These are phyloP conservation scores for Dreissena rostriformis DNA, from an alignment of 1,140 invertebrate species.

Conservation along the genomic window DNA sequence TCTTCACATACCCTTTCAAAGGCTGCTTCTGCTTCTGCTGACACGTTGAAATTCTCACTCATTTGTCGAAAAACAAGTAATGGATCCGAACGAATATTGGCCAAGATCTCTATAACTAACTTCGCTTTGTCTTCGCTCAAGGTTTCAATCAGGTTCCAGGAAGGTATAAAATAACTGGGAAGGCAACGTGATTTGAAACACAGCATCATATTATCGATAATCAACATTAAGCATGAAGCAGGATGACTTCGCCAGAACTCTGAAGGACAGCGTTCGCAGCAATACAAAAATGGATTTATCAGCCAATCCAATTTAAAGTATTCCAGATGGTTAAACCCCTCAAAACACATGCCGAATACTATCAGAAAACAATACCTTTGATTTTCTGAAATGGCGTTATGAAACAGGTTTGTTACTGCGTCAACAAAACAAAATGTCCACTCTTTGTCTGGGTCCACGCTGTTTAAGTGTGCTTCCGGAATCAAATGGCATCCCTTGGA, in stretches of 20 bases:
- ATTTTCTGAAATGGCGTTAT: background rate
- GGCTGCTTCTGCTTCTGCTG: background rate
- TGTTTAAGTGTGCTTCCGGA: slow-evolving; percentile 12
- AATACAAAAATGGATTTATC: slow-evolving; percentile 34
- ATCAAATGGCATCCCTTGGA: slow-evolving; percentile 21
- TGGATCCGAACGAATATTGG: slow-evolving; percentile 15
- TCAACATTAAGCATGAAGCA: slow-evolving; percentile 24
- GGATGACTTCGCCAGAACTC: slow-evolving; percentile 26
- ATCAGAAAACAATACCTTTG: slow-evolving; percentile 44
- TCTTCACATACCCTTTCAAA: slow-evolving; percentile 18
- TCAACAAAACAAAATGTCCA: slow-evolving; percentile 37
- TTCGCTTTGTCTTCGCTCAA: background rate
- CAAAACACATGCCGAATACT: slow-evolving; percentile 12
- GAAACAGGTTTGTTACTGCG: slow-evolving; percentile 21
- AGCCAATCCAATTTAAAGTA: background rate
- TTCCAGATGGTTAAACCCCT: background rate
- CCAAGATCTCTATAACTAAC: slow-evolving; percentile 8
- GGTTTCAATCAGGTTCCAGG: slow-evolving; percentile 40
- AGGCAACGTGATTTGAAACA: slow-evolving; percentile 7
- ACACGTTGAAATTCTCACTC: background rate
- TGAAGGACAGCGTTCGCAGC: slow-evolving; percentile 31
- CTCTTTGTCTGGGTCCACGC: slow-evolving; percentile 17
- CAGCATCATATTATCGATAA: slow-evolving; percentile 20
- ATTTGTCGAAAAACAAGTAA: slow-evolving; percentile 17
- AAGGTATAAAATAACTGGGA: slow-evolving; percentile 34